Evolutionary conservation across 2,113 vertebrate genomes (phyloP).

Genomic region (Aramus guarauna): DNA sequence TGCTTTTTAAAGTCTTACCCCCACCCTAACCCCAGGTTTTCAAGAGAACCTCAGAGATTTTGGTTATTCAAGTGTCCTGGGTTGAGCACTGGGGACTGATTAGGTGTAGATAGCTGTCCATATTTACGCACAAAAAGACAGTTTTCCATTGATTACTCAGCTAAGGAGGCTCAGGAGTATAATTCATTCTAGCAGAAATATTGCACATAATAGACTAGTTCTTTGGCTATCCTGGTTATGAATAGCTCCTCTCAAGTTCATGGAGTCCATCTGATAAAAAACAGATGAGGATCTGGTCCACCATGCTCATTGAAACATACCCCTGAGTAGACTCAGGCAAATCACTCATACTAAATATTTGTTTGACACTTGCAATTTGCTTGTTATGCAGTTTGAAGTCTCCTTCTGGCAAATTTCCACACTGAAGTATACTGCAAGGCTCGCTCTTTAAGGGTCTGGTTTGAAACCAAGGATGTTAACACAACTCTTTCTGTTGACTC

Average conservation of each 20-base stretch:
- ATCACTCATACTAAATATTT: slow-evolving; percentile 17
- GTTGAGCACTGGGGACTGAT: neutral
- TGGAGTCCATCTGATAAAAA: neutral
- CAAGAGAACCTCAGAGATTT: neutral
- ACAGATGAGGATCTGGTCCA: neutral
- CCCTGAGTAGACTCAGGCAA: neutral
- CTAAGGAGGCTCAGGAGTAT: neutral
- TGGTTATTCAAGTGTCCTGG: neutral
- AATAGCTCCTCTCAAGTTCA: neutral
- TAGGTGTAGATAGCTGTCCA: neutral
- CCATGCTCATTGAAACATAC: neutral
- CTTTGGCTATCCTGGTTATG: neutral
- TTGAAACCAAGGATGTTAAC: neutral
- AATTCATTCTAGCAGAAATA: neutral
- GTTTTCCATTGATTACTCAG: neutral
- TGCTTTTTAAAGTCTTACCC: neutral
- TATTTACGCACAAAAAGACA: neutral
- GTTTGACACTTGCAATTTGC: neutral
- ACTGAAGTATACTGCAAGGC: neutral
- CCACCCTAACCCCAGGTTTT: neutral
- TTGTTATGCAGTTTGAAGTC: neutral
- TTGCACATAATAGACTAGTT: neutral
- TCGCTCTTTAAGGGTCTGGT: neutral
- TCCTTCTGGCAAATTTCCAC: neutral
- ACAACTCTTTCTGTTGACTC: neutral